Evolutionary conservation across 2,113 vertebrate species (phyloP).

Genomic region (Brachypteracias leptosomus): DNA sequence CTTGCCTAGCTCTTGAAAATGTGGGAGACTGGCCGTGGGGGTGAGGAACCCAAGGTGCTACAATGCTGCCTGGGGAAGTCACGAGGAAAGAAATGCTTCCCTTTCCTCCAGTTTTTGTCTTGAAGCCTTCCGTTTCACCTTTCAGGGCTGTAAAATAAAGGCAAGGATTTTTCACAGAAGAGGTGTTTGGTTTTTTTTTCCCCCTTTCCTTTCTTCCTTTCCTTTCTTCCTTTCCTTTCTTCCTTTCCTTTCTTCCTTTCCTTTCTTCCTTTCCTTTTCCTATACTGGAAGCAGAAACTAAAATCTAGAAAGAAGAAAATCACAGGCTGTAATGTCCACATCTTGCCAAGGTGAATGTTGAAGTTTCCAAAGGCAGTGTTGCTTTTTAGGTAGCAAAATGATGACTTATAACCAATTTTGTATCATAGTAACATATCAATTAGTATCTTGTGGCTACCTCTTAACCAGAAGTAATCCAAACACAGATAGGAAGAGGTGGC

Average conservation of each 20-base stretch:
- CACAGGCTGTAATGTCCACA: background rate
- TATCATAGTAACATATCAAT: background rate
- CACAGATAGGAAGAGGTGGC: background rate
- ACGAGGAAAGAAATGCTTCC: background rate
- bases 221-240: no score
- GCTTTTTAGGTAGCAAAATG: background rate
- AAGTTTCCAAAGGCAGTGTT: background rate
- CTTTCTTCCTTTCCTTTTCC: background rate
- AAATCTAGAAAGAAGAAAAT: background rate
- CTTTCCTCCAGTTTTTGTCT: background rate
- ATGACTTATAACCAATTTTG: background rate
- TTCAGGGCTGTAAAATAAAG: background rate
- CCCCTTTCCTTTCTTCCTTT: no score
- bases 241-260: no score
- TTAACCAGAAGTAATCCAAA: background rate
- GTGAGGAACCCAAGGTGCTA: background rate
- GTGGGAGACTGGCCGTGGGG: background rate
- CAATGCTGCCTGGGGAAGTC: background rate
- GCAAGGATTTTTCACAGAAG: background rate
- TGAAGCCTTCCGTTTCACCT: background rate
- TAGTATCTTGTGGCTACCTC: background rate
- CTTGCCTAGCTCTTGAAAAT: background rate
- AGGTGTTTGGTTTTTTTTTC: background rate
- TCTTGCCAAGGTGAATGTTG: background rate
- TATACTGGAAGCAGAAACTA: background rate